Percentiles rank a stretch among this genome's conserved stretches.
phyloP scores from a whole-genome alignment of 2,888 invertebrate genomes.

The Harpalus rufipes region DNA sequence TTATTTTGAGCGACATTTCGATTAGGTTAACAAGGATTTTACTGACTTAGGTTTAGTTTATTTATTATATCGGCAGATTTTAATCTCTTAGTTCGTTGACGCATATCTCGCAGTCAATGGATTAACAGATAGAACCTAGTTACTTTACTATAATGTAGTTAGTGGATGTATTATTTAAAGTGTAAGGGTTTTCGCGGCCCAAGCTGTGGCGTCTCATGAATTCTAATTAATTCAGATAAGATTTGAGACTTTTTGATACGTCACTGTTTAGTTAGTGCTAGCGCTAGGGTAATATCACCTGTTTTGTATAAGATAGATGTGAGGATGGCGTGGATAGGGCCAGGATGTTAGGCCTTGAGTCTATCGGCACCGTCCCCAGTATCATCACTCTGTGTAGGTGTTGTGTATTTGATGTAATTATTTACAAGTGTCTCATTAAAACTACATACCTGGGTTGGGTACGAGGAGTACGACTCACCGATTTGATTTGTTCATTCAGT shows the following conservation, averaged over 20 bases:
- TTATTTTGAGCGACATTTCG: constrained; percentile 53
- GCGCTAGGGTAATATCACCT: constrained; percentile 54
- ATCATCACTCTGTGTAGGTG: constrained; percentile 62
- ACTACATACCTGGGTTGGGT: constrained; percentile 19
- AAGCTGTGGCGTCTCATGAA: constrained; percentile 64
- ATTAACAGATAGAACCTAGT: constrained; percentile 45
- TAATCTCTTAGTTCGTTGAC: constrained; percentile 42
- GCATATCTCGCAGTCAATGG: constrained; percentile 49
- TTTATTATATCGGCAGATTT: constrained; percentile 43
- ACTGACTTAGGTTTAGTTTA: constrained; percentile 43
- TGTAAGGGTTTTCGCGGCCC: constrained; percentile 67
- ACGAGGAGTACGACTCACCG: constrained; percentile 36
- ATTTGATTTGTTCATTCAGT: constrained; percentile 25
- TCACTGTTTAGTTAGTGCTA: constrained; percentile 62
- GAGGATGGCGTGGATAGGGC: constrained; percentile 62
- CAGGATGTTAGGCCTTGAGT: constrained; percentile 57
- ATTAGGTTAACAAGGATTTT: constrained; percentile 33
- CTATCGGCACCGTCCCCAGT: constrained; percentile 64
- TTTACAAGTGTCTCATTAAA: constrained; percentile 24
- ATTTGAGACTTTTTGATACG: constrained; percentile 61
- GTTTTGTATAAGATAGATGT: constrained; percentile 55
- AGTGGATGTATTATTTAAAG: constrained; percentile 59
- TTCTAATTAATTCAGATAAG: background rate
- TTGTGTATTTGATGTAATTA: constrained; percentile 63
- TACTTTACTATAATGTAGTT: constrained; percentile 52